Base-by-base conservation (phyloP, 2,888 invertebrate species). In the Ormyrus nitidulus region DNA sequence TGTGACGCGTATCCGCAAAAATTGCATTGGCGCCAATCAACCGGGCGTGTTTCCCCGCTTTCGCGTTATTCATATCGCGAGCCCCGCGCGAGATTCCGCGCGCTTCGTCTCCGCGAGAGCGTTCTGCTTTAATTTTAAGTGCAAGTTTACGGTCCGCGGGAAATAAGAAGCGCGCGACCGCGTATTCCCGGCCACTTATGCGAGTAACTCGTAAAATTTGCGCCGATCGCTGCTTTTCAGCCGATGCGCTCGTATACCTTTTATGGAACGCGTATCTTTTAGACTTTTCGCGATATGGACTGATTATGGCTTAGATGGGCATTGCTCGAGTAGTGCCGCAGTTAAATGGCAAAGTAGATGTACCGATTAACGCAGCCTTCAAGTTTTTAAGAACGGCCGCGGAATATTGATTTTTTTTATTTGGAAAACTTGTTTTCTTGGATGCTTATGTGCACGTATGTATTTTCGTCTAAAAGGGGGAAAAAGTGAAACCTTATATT, bases 161-260 rank as follows among this genome's bases (percentile, higher is more conserved):
- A 34, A 64, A 8, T 6, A 61, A 56, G 48, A 68, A 66, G 34
- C 75, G 34, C 75, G 11, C 69, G 53, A 69, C 19, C 19, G 34
- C 74, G 54, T 77, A 81, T 81, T 81, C 80, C 80, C 68, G 19
- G 9, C 61, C 72, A 76, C 72, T 76, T 74, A 76, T 68, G 77
- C 77, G 77, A 81, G 77, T 70, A 74, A 77, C 77, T 65, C 77
- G 65, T 81, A 81, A 80, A 81, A 81, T 34, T 34, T 34, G 34
- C 34, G 3, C 34, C 48, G 48, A 4, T 19, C 19, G 62, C 58
- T 61, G 64, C 71, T 75, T 71, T 62, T 71, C 79, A 54, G 65
- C n/a, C 61, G 58, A n/a, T 5, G 51, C 34, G 9, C 49, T 0
- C 44, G 61, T 44, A 56, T 53, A 70, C 68, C 68, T 61, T 69